Conservation (phyloP, 2,888 invertebrate species). For the Maniola hyperantus region DNA sequence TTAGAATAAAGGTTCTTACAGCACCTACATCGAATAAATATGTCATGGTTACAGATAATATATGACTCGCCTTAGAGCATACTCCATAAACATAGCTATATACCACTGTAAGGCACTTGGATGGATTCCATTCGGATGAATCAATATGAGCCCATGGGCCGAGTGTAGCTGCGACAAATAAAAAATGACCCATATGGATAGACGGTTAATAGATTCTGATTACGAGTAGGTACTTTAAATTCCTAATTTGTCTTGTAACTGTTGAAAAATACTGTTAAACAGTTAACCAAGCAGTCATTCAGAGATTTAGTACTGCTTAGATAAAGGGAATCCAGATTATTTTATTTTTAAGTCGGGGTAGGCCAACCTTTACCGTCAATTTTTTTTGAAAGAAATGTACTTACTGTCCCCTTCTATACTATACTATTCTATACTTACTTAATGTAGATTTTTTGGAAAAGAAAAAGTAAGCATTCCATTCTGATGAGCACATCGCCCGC, state of each 20-base stretch:
- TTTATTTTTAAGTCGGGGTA: too few species aligned
- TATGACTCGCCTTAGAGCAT: neutral
- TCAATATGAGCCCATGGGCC: conserved; percentile 31
- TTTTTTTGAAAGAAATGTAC: too few species aligned
- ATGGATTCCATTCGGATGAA: conserved; percentile 37
- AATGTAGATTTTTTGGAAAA: too few species aligned
- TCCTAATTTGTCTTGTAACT: too few species aligned
- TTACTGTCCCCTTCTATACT: too few species aligned
- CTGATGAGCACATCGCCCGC: conserved; percentile 30
- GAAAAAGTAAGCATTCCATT: conserved; percentile 28
- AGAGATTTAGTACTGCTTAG: too few species aligned
- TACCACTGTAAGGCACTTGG: conserved; percentile 28
- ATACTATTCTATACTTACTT: too few species aligned
- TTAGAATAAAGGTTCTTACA: neutral
- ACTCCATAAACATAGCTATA: conserved; percentile 29
- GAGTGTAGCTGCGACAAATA: conserved; percentile 4
- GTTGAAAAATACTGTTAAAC: too few species aligned
- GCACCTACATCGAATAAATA: neutral
- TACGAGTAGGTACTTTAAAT: neutral
- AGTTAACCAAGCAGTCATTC: too few species aligned
- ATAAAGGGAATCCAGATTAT: too few species aligned
- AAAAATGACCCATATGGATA: conserved; percentile 5
- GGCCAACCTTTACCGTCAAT: too few species aligned
- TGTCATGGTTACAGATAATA: conserved; percentile 3
- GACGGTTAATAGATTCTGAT: conserved; percentile 1